phyloP scores from a whole-genome alignment of 1,140 invertebrate genomes.

The Asbolus verrucosus region DNA sequence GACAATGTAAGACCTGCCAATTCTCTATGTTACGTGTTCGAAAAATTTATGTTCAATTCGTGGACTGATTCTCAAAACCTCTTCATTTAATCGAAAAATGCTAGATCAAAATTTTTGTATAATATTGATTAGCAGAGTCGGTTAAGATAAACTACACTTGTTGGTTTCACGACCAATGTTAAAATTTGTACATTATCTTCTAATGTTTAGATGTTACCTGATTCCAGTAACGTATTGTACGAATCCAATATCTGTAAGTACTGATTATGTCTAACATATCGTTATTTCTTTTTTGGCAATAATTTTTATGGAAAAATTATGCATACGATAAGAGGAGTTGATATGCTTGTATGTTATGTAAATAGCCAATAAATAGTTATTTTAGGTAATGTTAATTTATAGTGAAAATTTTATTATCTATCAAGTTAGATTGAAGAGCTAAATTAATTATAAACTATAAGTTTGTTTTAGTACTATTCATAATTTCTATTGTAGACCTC shows the following conservation, averaged over 20 bases:
- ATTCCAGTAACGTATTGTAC: slow-evolving; percentile 34
- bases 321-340: slow-evolving; percentile 34
- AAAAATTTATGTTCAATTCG: background rate
- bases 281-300: slow-evolving; percentile 35
- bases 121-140: background rate
- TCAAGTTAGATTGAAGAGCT: slow-evolving; percentile 38
- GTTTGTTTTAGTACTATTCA: slow-evolving; percentile 39
- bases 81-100: too few species aligned
- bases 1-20: slow-evolving; percentile 24
- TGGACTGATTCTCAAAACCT: too few species aligned
- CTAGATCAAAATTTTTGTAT: background rate
- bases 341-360: slow-evolving; percentile 48
- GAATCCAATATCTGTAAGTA: slow-evolving; percentile 34
- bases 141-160: background rate
- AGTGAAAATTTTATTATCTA: slow-evolving; percentile 42
- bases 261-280: slow-evolving; percentile 28
- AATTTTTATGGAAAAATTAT: slow-evolving; percentile 40
- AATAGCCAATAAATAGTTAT: slow-evolving; percentile 47
- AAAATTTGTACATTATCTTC: slow-evolving; percentile 34
- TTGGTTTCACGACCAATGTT: slow-evolving; percentile 31
- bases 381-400: slow-evolving; percentile 47
- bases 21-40: slow-evolving; percentile 11
- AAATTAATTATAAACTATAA: slow-evolving; percentile 44
- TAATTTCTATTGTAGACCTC: slow-evolving; percentile 49
- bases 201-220: slow-evolving; percentile 40